Conservation (phyloP, 2,113 vertebrate species). For the Verasper variegatus region DNA sequence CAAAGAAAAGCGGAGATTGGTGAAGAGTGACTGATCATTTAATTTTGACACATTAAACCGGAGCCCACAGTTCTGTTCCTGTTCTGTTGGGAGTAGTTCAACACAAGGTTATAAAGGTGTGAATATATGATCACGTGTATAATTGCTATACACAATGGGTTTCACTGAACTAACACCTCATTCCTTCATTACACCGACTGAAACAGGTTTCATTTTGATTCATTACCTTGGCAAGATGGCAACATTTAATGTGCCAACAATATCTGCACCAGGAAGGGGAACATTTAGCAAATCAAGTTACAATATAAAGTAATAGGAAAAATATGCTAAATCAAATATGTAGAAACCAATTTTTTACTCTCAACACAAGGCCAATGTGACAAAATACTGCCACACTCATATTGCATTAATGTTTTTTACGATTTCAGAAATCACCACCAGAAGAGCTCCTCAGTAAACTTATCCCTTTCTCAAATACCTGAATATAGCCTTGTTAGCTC, state of each 20-base stretch:
- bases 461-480: background rate
- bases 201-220: background rate
- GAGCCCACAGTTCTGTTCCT: too few species aligned
- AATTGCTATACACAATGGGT: slow-evolving; percentile 2
- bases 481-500: background rate
- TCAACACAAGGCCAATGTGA: too few species aligned
- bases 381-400: background rate
- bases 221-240: too few species aligned
- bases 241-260: too few species aligned
- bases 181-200: slow-evolving; percentile 40
- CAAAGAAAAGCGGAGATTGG: too few species aligned
- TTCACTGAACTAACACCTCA: background rate
- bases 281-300: too few species aligned
- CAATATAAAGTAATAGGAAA: too few species aligned
- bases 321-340: too few species aligned
- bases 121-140: background rate
- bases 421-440: background rate
- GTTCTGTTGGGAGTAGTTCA: background rate
- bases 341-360: too few species aligned
- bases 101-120: background rate
- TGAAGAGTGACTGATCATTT: too few species aligned
- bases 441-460: background rate
- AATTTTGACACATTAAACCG: too few species aligned
- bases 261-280: too few species aligned
- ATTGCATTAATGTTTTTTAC: background rate